Percentiles rank a stretch among this genome's conserved stretches.
Conservation (phyloP, 1,140 invertebrate species). For the Diachasmimorpha longicaudata region DNA sequence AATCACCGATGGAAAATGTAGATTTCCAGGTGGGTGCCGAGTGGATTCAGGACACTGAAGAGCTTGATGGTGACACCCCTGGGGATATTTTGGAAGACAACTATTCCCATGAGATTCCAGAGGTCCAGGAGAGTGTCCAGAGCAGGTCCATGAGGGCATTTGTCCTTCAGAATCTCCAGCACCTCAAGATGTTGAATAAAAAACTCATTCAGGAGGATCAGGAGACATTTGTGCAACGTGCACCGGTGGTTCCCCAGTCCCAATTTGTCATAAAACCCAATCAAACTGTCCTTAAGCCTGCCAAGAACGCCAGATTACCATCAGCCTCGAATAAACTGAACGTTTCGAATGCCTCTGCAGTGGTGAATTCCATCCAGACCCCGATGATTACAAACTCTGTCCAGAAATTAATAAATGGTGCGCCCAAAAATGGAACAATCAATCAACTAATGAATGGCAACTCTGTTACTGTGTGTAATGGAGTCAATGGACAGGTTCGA, state of each 20-base stretch:
- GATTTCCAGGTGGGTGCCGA: neutral
- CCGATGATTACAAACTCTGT: conserved; percentile 40
- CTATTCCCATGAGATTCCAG: neutral
- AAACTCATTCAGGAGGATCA: neutral
- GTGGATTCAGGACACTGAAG: neutral
- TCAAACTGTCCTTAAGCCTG: conserved; percentile 37
- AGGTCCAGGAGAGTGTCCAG: neutral
- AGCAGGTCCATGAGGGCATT: neutral
- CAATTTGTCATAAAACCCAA: conserved; percentile 33
- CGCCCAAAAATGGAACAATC: conserved; percentile 40
- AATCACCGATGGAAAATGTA: neutral
- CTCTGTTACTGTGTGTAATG: conserved; percentile 45
- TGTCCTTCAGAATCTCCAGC: neutral
- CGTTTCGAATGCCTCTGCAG: conserved; percentile 25
- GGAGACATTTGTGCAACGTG: conserved; percentile 32
- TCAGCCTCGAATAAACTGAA: conserved; percentile 17
- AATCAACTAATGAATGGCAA: conserved; percentile 44
- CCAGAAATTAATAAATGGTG: conserved; percentile 44
- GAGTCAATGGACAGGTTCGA: conserved; percentile 40
- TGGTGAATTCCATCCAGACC: conserved; percentile 34
- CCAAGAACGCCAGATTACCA: conserved; percentile 42
- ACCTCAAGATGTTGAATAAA: neutral
- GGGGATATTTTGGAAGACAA: too few species aligned
- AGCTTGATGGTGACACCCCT: neutral
- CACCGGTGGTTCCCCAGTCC: conserved; percentile 36